Evolutionary conservation across 1,140 invertebrate species (phyloP).

Genomic region (Drosophila pallidifrons): DNA sequence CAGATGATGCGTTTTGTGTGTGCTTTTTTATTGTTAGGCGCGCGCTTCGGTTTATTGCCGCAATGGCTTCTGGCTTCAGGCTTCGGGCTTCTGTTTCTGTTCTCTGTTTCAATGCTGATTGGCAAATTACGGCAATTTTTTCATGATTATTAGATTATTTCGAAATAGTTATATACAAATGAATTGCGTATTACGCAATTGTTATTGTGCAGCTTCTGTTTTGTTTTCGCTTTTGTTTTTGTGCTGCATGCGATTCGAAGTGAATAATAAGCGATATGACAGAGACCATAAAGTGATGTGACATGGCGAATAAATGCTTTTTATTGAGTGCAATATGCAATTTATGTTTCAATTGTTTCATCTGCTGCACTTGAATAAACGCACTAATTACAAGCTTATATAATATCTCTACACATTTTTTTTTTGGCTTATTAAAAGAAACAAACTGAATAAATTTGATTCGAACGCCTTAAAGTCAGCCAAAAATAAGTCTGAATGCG

Average conservation of each 20-base stretch:
- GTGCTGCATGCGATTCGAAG: not conserved
- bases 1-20: constrained; percentile 27
- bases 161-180: constrained; percentile 78
- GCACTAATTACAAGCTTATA: too few species aligned
- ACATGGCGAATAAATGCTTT: too few species aligned
- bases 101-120: constrained; percentile 75
- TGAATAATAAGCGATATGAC: constrained; percentile 3
- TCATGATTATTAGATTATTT: constrained; percentile 78
- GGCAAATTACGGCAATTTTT: constrained; percentile 80
- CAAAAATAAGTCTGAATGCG: not conserved
- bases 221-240: not conserved
- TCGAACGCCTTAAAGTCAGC: constrained; percentile 13
- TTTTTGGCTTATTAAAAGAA: too few species aligned
- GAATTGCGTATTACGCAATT: constrained; percentile 62
- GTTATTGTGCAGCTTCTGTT: not conserved
- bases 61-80: constrained; percentile 32
- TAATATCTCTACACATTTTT: too few species aligned
- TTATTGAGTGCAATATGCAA: too few species aligned
- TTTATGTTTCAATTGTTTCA: too few species aligned
- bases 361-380: too few species aligned
- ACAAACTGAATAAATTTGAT: constrained; percentile 16
- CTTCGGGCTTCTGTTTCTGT: too few species aligned
- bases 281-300: not conserved
- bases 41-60: constrained; percentile 33
- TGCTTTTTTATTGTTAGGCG: constrained; percentile 35